phyloP scores from a whole-genome alignment of 2,888 invertebrate species.

The Bugulina stolonifera region DNA sequence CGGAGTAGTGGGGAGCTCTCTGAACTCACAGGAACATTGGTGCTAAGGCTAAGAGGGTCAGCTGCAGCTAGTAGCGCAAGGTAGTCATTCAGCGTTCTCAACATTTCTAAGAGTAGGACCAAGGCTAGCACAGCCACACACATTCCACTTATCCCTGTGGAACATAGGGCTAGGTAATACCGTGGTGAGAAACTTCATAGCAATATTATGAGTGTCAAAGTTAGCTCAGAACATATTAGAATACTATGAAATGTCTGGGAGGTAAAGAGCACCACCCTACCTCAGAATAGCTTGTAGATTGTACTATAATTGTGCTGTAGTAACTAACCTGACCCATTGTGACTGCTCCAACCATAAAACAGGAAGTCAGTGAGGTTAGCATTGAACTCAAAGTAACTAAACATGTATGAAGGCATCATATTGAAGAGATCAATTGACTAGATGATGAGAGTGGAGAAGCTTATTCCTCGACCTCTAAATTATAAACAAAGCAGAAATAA shows the following conservation, averaged over 20 bases:
- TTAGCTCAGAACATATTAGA: too few species aligned
- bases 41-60: conserved; percentile 1
- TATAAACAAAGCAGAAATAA: too few species aligned
- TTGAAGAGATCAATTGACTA: too few species aligned
- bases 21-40: not conserved
- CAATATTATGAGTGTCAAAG: too few species aligned
- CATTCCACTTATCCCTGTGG: not conserved
- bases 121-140: not conserved
- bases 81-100: not conserved
- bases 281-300: too few species aligned
- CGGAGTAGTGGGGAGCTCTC: conserved; percentile 9
- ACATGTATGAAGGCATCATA: conserved; percentile 3
- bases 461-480: too few species aligned
- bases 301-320: too few species aligned
- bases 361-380: not conserved
- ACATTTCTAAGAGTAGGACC: not conserved
- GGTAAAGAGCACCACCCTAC: too few species aligned
- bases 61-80: not conserved
- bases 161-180: too few species aligned
- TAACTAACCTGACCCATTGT: not conserved
- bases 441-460: too few species aligned
- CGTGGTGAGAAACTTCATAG: too few species aligned
- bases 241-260: too few species aligned
- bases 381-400: not conserved
- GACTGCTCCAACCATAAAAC: not conserved